Conservation (phyloP, 2,888 invertebrate genomes). For the Leuctra nigra region DNA sequence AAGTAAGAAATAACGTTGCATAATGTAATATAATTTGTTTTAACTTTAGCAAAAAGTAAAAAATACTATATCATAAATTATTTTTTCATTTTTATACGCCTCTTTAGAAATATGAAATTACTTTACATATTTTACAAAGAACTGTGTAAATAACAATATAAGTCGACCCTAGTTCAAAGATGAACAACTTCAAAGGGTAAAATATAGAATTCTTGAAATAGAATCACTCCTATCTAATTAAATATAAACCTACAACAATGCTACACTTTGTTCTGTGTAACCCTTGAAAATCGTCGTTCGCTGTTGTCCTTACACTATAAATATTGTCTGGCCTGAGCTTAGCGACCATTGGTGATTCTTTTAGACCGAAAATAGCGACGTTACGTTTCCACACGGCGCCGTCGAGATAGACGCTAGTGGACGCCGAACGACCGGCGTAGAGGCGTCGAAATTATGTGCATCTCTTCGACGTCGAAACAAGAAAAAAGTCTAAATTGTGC, state of each 20-base stretch:
- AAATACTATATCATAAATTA: too few species aligned
- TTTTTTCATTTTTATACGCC: too few species aligned
- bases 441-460: background rate
- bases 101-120: too few species aligned
- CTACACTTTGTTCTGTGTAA: background rate
- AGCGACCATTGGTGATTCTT: background rate
- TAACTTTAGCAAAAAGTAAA: too few species aligned
- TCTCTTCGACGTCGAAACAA: background rate
- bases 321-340: conserved; percentile 15
- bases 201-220: too few species aligned
- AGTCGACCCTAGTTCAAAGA: too few species aligned
- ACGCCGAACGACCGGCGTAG: background rate
- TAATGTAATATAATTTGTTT: too few species aligned
- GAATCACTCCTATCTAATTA: background rate
- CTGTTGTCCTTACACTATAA: conserved; percentile 20
- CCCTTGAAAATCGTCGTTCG: background rate
- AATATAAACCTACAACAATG: background rate
- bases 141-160: too few species aligned
- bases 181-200: too few species aligned
- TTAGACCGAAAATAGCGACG: conserved; percentile 1
- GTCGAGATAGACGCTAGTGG: background rate
- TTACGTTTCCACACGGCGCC: conserved; percentile 5
- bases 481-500: background rate
- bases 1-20: too few species aligned
- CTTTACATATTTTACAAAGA: too few species aligned